phyloP scores from a whole-genome alignment of 1,140 invertebrate species.

The Bathynomus jamesi region DNA sequence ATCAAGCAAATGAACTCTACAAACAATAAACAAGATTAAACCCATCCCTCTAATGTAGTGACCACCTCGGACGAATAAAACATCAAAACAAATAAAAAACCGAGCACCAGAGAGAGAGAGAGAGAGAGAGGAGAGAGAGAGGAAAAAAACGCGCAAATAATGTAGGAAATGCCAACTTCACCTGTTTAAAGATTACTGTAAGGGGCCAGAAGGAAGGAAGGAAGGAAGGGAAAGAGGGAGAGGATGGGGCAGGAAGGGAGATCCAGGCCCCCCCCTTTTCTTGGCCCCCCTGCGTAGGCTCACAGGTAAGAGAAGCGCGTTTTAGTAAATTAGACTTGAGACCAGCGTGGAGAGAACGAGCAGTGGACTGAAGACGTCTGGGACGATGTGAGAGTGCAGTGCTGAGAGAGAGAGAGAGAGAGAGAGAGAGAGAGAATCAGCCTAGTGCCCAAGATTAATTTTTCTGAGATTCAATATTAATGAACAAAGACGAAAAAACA shows the following conservation, averaged over 20 bases:
- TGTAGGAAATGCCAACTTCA: background rate
- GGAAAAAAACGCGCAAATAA: background rate
- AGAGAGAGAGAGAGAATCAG: background rate
- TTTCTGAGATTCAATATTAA: too few species aligned
- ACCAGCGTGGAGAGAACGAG: background rate
- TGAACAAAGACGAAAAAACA: too few species aligned
- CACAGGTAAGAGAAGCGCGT: background rate
- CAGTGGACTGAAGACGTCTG: background rate
- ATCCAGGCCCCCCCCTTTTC: too few species aligned
- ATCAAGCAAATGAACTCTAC: background rate
- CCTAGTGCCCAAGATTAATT: too few species aligned
- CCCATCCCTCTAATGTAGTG: background rate
- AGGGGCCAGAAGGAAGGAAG: background rate
- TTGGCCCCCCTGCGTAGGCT: background rate
- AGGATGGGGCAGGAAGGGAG: too few species aligned
- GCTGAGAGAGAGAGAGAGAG: background rate
- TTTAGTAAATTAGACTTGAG: constrained; percentile 1
- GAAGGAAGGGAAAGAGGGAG: too few species aligned
- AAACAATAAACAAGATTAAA: background rate
- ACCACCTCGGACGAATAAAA: background rate
- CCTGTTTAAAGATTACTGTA: background rate
- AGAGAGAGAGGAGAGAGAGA: too few species aligned
- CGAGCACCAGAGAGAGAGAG: too few species aligned
- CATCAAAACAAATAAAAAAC: background rate
- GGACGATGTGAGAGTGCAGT: background rate